Evolutionary conservation across 2,888 invertebrate species (phyloP).

Genomic region (Apamea monoglypha): DNA sequence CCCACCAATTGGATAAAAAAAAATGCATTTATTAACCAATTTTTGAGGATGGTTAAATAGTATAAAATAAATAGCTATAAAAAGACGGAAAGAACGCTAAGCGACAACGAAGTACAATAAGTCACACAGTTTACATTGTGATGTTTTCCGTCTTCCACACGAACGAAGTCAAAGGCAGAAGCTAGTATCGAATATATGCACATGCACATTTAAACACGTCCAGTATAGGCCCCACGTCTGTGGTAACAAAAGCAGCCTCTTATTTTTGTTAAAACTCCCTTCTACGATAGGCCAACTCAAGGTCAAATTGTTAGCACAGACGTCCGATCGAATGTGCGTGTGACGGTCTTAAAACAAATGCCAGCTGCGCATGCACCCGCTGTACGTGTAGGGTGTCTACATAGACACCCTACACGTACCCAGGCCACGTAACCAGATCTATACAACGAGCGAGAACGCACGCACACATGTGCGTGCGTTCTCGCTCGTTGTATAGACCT

Average conservation of each 20-base stretch:
- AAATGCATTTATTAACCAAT: no score
- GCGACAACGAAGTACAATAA: no score
- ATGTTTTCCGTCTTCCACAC: neutral
- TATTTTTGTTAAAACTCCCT: neutral
- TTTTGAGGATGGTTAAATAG: no score
- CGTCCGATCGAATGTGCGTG: neutral
- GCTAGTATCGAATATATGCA: neutral
- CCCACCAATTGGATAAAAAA: no score
- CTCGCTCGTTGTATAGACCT: neutral
- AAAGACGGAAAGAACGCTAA: no score
- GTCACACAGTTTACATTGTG: neutral
- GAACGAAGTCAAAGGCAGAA: neutral
- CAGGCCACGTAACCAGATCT: no score
- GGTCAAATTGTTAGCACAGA: neutral
- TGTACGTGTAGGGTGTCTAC: neutral
- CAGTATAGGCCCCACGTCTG: neutral
- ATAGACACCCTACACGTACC: no score
- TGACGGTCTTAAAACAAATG: no score
- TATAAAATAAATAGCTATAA: no score
- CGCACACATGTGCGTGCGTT: neutral
- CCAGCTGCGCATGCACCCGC: neutral
- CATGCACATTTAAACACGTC: neutral
- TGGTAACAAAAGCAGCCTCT: neutral
- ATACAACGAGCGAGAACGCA: no score
- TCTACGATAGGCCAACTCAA: neutral